Conservation (phyloP, 1,140 invertebrate genomes). For the Drosophila dunni region DNA sequence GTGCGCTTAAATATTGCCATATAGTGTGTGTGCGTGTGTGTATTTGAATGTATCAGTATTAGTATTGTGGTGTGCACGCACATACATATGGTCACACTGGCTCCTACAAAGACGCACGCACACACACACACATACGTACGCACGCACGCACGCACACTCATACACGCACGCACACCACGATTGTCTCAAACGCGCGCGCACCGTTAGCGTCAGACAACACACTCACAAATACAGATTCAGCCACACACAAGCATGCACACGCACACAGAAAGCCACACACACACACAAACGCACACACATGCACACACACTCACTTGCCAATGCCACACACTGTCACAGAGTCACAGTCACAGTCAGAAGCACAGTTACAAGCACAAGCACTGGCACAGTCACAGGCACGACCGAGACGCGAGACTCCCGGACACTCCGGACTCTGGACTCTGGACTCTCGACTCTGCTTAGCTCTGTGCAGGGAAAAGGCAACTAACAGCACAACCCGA, state of each 20-base stretch:
- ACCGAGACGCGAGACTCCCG: conserved; percentile 59
- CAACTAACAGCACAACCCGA: conserved; percentile 85
- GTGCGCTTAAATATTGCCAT: conserved; percentile 37
- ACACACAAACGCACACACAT: conserved; percentile 31
- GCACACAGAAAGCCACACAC: conserved; percentile 38
- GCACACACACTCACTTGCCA: conserved; percentile 36
- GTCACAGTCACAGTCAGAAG: conserved; percentile 28
- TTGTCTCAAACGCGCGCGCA: conserved; percentile 63
- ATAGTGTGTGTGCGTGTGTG: conserved; percentile 42
- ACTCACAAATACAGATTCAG: conserved; percentile 3
- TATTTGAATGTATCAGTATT: conserved; percentile 44
- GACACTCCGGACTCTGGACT: too few species aligned
- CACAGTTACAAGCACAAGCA: conserved; percentile 44
- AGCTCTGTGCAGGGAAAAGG: conserved; percentile 80
- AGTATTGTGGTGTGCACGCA: conserved; percentile 57
- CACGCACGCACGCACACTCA: conserved; percentile 4
- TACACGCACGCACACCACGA: conserved; percentile 24
- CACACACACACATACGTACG: background rate
- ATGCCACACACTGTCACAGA: conserved; percentile 15
- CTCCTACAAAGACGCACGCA: conserved; percentile 14
- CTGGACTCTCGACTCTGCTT: conserved; percentile 39
- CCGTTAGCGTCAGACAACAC: conserved; percentile 69
- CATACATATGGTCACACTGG: conserved; percentile 60
- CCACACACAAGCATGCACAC: conserved; percentile 11
- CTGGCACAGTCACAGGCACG: conserved; percentile 40